Evolutionary conservation across 2,888 invertebrate genomes (phyloP).

Genomic region (Drosophila mulleri): DNA sequence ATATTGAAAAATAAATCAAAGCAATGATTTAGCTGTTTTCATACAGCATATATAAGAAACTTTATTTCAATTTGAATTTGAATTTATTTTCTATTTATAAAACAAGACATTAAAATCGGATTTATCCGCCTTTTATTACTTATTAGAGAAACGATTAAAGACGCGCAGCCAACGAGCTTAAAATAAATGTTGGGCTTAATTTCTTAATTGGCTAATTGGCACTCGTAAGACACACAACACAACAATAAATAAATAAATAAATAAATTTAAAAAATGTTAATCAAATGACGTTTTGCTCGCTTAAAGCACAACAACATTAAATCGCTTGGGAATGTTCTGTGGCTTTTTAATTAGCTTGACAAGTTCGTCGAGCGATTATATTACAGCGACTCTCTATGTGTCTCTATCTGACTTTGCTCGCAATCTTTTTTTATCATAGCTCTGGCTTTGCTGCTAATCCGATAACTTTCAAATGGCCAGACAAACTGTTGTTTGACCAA

Average conservation of each 20-base stretch:
- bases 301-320: background rate
- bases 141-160: too few species aligned
- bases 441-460: background rate
- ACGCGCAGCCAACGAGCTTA: background rate
- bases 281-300: background rate
- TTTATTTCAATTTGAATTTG: too few species aligned
- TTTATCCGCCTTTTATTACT: too few species aligned
- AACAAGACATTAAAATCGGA: too few species aligned
- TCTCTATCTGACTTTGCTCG: background rate
- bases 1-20: background rate
- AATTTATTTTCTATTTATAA: too few species aligned
- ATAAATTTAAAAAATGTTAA: too few species aligned
- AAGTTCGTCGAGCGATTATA: background rate
- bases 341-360: slow-evolving; percentile 4
- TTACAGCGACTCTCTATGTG: background rate
- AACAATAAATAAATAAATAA: too few species aligned
- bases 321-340: background rate
- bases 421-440: background rate
- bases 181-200: too few species aligned
- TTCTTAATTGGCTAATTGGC: too few species aligned
- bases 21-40: too few species aligned
- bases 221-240: too few species aligned
- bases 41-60: too few species aligned
- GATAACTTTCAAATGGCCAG: background rate
- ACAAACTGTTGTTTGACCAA: background rate